Base-by-base conservation (phyloP, 37 sponge, comb jelly and placozoan genomes). In the Eunapius fragilis region DNA sequence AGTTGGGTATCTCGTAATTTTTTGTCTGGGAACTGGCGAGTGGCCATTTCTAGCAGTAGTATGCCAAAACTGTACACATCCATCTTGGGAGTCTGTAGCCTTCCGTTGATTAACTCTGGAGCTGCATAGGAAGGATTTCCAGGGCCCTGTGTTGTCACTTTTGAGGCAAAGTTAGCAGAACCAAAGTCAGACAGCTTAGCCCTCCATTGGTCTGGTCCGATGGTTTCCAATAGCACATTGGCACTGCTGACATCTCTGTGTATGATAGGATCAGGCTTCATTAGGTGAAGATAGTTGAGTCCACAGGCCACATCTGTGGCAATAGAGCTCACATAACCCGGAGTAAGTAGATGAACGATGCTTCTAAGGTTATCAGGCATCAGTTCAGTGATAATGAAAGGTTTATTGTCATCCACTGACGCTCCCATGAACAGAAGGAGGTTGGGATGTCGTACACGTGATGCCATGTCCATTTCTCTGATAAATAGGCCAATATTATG, bases 221-320 rank as follows among this genome's bases (percentile, higher is more conserved):
- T 75, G 3, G 83, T 24, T 38, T 81, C 38, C 9, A 90, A 27
- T 1, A 90, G 77, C 12, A 90, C 86, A 70, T 90, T 90, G 41
- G 83, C 81, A 71, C 91, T 90, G 71, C 91, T 90, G 76, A 90
- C 82, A 33, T 90, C 91, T 34, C 91, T 78, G 68, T 90, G 91
- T 33, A 90, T 81, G 34, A 90, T 86, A 10, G 91, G 91, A 14
- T 85, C 78, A 31, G 91, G 91, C 33, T 24, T 47, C n/a, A 81
- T 71, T 9, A 68, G 48, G 70, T 90, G 91, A 26, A 90, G 82
- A 71, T 90, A 90, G 34, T 82, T 74, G 26, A 90, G 78, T 25
- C 83, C 91, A 11, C 75, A 70, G 76, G 86, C 87, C 33, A 86
- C 82, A 26, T 90, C 86, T 27, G 37, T 25, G 35, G 47, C n/a